Base-by-base conservation (phyloP, 2,888 invertebrate species). In the Anthophora plumipes region DNA sequence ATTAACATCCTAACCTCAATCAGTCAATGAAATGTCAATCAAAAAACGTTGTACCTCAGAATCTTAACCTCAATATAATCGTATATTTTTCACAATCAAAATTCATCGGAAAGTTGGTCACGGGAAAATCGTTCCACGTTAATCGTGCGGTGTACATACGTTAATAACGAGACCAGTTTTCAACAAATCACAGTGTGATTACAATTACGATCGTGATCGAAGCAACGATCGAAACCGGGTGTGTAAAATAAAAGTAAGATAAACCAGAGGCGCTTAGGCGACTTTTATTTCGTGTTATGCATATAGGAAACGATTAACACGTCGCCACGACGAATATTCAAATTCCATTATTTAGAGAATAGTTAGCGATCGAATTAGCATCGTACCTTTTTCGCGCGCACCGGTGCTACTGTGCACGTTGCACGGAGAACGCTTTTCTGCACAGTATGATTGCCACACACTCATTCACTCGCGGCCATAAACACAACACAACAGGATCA, bases 201-300 rank as follows among this genome's bases (percentile, higher is more conserved):
- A 8, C n/a, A 43, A 22, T 46, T 50, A 43, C 71, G 79, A 54
- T 57, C 76, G 73, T 39, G 80, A 60, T 46, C 69, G 80, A 67
- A 76, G 70, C 77, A 66, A 11, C n/a, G 77, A 41, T 67, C 59
- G 61, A 20, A 46, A 22, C 25, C 43, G 20, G 66, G 61, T 39
- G 61, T 85, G 79, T 86, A 79, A 54, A 55, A 39, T 57, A 74
- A 63, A 41, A 72, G n/a, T 77, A 80, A 63, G 61, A 55, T 69
- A 69, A 67, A 69, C 46, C 25, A 57, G 71, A 73, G 20, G 75
- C 80, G 80, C 72, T 78, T 84, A 82, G 77, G 78, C 75, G 86
- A 83, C 78, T 60, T 76, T 86, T 70, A 76, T 76, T 85, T 85
- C 74, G 77, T 68, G 70, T 77, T 72, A 57, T 60, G 77, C 78